phyloP scores from a whole-genome alignment of 2,888 invertebrate genomes.

The Melinopterus prodromus region DNA sequence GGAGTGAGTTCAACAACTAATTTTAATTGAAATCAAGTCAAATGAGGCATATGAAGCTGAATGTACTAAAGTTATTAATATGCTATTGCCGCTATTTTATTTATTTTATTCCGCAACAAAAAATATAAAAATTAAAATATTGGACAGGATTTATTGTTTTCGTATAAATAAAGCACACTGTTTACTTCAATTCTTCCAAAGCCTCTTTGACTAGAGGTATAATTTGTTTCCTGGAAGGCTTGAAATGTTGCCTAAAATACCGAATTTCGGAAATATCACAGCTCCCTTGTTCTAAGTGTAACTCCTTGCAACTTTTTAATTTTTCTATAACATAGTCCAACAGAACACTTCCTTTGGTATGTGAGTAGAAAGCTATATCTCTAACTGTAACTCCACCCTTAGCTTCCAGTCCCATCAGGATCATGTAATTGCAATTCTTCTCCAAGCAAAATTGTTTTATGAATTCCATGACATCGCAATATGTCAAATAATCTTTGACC shows the following conservation, averaged over 20 bases:
- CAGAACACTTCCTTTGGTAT: conserved; percentile 53
- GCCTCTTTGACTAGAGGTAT: conserved; percentile 67
- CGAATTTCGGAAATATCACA: conserved; percentile 59
- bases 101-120: conserved; percentile 7
- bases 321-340: conserved; percentile 55
- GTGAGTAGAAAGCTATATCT: conserved; percentile 67
- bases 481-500: conserved; percentile 66
- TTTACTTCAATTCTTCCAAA: conserved; percentile 24
- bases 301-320: conserved; percentile 46
- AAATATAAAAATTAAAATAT: not conserved
- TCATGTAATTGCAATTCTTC: conserved; percentile 59
- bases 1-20: too few species aligned
- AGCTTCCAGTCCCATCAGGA: conserved; percentile 72
- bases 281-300: conserved; percentile 53
- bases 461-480: conserved; percentile 61
- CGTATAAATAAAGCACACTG: not conserved
- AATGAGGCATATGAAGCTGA: too few species aligned
- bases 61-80: too few species aligned
- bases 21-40: too few species aligned
- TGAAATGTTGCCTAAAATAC: conserved; percentile 67
- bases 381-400: conserved; percentile 61
- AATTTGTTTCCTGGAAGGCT: conserved; percentile 74
- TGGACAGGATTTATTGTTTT: not conserved
- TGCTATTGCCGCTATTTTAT: not conserved
- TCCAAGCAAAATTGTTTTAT: conserved; percentile 62